Evolutionary conservation across 2,888 invertebrate species (phyloP), one percentile per base, ranked within the genome.

Genomic region (Caenorhabditis drosophilae): DNA sequence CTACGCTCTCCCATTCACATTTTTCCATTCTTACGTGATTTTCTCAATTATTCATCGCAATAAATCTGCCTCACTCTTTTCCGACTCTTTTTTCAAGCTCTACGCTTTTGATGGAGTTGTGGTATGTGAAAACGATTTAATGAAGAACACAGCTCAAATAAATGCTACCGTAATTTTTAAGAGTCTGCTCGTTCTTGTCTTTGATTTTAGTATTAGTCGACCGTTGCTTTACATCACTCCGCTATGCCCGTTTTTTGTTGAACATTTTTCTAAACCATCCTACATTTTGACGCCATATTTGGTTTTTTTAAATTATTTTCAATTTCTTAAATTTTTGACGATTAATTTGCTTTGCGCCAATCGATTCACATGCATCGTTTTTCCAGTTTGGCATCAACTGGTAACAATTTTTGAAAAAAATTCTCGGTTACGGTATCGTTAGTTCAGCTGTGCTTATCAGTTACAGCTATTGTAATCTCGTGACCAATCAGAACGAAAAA

Each of bases 301-400:
- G 1, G 46, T 51, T 16, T 15, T 35, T 0, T 55, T 61, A 45
- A 61, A 61, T 22, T 61, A 51, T 20, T 61, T 61, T 31, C 61
- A 61, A 41, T 61, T 61, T 23, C 50, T 51, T 9, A 61, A 61
- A 34, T 49, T 61, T 15, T 55, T 61, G 31, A 51, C 61, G 11
- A 61, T 61, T 1, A 41, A 46, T 7, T 40, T 55, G 35, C 11
- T 61, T 18, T 55, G 41, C 6, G 61, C 61, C 0, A 61, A 61
- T 35, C 40, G 61, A 18, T 61, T 51, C 42, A 61, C 55, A 2
- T 61, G 61, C 50, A 42, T 61, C 1, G 54, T 40, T 3, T 47
- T 51, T 31, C 61, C 61, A n/a, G n/a, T 61, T 4, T 55, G 40
- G 40, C 61, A 61, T 25, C 55, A 55, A 36, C 2, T 51, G 36